Percentiles rank a stretch among this genome's conserved stretches.
phyloP scores from a whole-genome alignment of 2,888 invertebrate genomes.

The Athalia cordata region DNA sequence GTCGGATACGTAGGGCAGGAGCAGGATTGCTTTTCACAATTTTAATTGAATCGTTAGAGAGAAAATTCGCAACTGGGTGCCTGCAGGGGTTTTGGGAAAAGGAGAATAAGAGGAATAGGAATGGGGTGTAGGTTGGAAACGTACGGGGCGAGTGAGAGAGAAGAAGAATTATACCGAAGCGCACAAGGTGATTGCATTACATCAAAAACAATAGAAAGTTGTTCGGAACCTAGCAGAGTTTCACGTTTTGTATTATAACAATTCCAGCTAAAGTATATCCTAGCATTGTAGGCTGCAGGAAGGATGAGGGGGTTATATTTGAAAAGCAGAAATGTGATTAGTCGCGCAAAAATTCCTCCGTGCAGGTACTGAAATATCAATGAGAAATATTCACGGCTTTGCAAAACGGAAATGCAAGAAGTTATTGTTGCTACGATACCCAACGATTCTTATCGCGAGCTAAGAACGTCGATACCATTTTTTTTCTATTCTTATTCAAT shows the following conservation, averaged over 20 bases:
- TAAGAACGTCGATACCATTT: not conserved
- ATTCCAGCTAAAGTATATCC: not conserved
- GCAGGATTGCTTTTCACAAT: constrained; percentile 41
- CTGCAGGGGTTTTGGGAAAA: not conserved
- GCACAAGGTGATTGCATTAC: constrained; percentile 33
- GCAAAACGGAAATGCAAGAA: too few relatives aligned
- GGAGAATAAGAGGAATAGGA: not conserved
- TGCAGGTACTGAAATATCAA: too few relatives aligned
- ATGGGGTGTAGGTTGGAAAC: not conserved
- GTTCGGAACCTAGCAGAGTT: constrained; percentile 26
- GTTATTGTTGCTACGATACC: too few relatives aligned
- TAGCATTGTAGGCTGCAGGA: not conserved
- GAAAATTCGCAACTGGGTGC: constrained; percentile 20
- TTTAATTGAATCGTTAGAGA: constrained; percentile 44
- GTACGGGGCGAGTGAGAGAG: constrained; percentile 2
- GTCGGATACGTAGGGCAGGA: constrained; percentile 9
- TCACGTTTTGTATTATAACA: constrained; percentile 25
- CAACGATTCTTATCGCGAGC: too few relatives aligned
- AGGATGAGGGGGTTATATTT: too few relatives aligned
- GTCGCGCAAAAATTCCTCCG: not conserved
- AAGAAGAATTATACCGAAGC: constrained; percentile 26
- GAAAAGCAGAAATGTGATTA: not conserved
- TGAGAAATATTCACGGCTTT: too few relatives aligned
- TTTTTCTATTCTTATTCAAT: not conserved
- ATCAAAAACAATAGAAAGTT: constrained; percentile 36